Base-by-base conservation (phyloP, 2,888 invertebrate genomes). In the Aphidoletes aphidimyza region DNA sequence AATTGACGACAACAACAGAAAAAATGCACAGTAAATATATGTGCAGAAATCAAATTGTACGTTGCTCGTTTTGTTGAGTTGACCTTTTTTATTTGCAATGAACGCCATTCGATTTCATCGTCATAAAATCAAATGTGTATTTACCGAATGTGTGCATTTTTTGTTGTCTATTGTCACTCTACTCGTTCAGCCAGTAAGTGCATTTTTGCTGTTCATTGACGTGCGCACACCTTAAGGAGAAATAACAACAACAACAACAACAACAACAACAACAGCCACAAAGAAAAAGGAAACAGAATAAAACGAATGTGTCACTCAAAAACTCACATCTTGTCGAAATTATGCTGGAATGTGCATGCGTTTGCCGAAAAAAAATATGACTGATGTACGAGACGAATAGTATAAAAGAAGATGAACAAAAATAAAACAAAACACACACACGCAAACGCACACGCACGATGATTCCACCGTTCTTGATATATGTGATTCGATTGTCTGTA, bases 91-190 rank as follows among this genome's bases (percentile, higher is more conserved):
- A 22, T 54, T 22, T 22, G 22, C 47, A 54, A 47, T 47, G 47
- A 47, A 47, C 19, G 17, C 2, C 3, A 47, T 22, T 22, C 54
- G 54, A 54, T 22, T 54, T 54, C 2, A 54, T 22, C 54, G 17
- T 47, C 47, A 54, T 54, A 54, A 54, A 54, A 22, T 54, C 54
- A 54, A 54, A 54, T 54, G 22, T 54, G 54, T n/a, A 5, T 54
- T 54, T 22, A 54, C 9, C 6, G 54, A 54, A 54, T 47, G n/a
- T n/a, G n/a, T n/a, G n/a, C n/a, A n/a, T n/a, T n/a, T n/a, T n/a
- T n/a, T n/a, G n/a, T n/a, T n/a, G n/a, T n/a, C n/a, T n/a, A n/a
- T n/a, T n/a, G n/a, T n/a, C n/a, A n/a, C n/a, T n/a, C n/a, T n/a
- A n/a, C n/a, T n/a, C n/a, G n/a, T n/a, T n/a, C n/a, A n/a, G n/a